phyloP scores from a whole-genome alignment of 2,888 invertebrate genomes.

The Zhengitettix transpicula region DNA sequence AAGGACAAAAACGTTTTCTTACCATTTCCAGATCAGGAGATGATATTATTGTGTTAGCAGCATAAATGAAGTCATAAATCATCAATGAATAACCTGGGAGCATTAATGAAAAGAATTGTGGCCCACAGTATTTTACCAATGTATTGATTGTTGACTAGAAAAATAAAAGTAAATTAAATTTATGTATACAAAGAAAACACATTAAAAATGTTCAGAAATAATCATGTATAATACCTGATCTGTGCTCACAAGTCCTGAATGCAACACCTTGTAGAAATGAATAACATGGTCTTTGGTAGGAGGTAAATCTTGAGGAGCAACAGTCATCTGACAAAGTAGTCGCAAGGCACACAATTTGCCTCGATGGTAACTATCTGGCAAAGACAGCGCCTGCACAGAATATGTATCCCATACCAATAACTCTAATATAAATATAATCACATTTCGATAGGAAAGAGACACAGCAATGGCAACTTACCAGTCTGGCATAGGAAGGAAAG shows the following conservation, averaged over 20 bases:
- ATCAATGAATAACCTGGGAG: conserved; percentile 78
- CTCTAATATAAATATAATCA: too few relatives aligned
- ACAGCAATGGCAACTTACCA: too few relatives aligned
- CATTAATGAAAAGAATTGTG: conserved; percentile 69
- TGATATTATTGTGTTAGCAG: conserved; percentile 72
- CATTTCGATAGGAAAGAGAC: too few relatives aligned
- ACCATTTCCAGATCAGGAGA: conserved; percentile 45
- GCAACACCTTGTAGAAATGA: conserved; percentile 74
- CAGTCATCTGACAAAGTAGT: conserved; percentile 59
- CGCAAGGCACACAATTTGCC: conserved; percentile 80
- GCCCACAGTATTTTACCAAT: conserved; percentile 62
- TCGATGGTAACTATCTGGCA: conserved; percentile 51
- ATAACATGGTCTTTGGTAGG: conserved; percentile 56
- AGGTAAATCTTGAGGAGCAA: conserved; percentile 63
- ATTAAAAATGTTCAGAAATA: background rate
- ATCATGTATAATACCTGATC: conserved; percentile 37
- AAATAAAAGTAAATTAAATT: conserved; percentile 2
- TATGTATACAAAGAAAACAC: background rate
- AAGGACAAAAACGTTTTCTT: background rate
- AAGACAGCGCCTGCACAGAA: conserved; percentile 38
- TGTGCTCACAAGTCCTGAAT: conserved; percentile 40
- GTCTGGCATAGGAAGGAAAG: too few relatives aligned
- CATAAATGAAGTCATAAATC: conserved; percentile 75
- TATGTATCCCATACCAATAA: too few relatives aligned
- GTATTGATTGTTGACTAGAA: conserved; percentile 43